Conservation (phyloP, 2,888 invertebrate species). For the Callyntrura sp. region DNA sequence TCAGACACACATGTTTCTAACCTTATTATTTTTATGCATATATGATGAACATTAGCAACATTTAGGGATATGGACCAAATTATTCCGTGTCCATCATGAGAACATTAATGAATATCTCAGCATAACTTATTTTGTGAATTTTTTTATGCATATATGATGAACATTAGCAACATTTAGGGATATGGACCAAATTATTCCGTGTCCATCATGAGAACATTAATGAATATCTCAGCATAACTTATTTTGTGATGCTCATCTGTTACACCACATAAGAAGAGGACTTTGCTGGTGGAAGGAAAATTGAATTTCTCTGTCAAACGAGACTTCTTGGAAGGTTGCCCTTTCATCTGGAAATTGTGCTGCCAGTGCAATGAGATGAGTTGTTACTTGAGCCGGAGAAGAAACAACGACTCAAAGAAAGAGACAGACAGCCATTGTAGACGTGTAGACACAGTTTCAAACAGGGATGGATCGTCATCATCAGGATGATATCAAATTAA, state of each 20-base stretch:
- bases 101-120: constrained; percentile 24
- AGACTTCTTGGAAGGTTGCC: constrained; percentile 61
- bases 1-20: not conserved
- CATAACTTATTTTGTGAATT: constrained; percentile 32
- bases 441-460: constrained; percentile 46
- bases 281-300: constrained; percentile 34
- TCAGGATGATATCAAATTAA: constrained; percentile 51
- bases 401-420: constrained; percentile 41
- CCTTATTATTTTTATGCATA: not conserved
- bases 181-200: too few species aligned
- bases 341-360: constrained; percentile 64
- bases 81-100: not conserved
- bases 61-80: not conserved
- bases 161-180: too few species aligned
- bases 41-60: not conserved
- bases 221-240: constrained; percentile 33
- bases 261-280: constrained; percentile 17
- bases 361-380: constrained; percentile 36
- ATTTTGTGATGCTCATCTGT: constrained; percentile 6
- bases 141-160: constrained; percentile 10
- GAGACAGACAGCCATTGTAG: constrained; percentile 43
- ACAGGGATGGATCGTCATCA: constrained; percentile 25
- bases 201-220: not conserved
- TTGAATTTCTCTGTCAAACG: constrained; percentile 60
- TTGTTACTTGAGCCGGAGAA: constrained; percentile 19